These are phyloP conservation scores for Leucoraja ocellata DNA, from an alignment of 2,797 vertebrate genomes.

Conservation along the genomic window DNA sequence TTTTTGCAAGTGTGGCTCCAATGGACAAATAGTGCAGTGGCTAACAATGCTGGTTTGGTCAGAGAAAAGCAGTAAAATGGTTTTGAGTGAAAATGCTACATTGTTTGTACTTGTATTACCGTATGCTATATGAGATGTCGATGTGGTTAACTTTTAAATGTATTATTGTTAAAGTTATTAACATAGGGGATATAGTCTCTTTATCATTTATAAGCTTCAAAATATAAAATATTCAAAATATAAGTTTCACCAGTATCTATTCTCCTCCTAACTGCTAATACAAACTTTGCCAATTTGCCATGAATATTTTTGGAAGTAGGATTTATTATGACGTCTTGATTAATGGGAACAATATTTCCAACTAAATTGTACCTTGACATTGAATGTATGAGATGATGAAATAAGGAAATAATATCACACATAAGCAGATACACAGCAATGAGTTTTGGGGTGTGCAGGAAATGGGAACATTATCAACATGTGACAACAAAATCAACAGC, in stretches of 20 bases:
- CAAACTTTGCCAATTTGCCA: slow-evolving; percentile 43
- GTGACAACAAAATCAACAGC: not conserved
- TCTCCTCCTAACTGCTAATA: slow-evolving; percentile 44
- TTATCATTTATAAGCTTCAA: slow-evolving; percentile 46
- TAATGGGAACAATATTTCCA: slow-evolving; percentile 57
- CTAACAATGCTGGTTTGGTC: not conserved
- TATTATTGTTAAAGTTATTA: not conserved
- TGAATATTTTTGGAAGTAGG: slow-evolving; percentile 50
- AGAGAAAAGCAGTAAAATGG: not conserved
- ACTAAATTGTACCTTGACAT: slow-evolving; percentile 45
- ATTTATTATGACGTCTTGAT: slow-evolving; percentile 39
- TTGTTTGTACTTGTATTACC: not conserved
- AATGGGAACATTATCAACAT: not conserved
- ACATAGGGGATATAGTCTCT: slow-evolving; percentile 51
- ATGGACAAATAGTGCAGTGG: not conserved
- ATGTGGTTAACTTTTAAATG: not conserved
- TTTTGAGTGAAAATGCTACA: not conserved
- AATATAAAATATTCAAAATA: not conserved
- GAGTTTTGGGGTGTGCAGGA: not conserved
- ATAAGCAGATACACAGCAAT: not conserved
- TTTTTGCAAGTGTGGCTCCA: not conserved
- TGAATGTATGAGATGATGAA: not conserved
- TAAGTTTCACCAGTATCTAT: slow-evolving; percentile 47
- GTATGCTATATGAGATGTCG: not conserved
- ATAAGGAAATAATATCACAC: not conserved